Conservation (phyloP, 2,888 invertebrate species). For the Physocephala rufipes region DNA sequence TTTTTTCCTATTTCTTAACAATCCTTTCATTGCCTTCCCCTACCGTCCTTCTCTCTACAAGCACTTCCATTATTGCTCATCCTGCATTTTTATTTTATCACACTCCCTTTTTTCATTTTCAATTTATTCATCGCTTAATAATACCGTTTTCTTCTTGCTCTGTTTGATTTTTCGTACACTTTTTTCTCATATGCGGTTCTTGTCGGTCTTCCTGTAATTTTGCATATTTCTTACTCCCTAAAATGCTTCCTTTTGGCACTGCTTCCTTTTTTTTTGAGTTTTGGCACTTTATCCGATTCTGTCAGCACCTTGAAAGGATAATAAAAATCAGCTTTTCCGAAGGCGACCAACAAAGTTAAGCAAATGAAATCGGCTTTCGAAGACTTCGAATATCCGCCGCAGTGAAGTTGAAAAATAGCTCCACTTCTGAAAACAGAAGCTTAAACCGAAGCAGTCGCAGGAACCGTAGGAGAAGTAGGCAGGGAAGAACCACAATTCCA, state of each 20-base stretch:
- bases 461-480: background rate
- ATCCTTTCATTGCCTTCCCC: background rate
- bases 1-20: background rate
- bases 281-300: background rate
- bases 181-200: background rate
- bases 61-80: no score
- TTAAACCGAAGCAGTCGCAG: no score
- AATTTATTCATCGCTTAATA: background rate
- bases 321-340: constrained; percentile 28
- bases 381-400: constrained; percentile 26
- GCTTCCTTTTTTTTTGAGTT: no score
- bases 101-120: background rate
- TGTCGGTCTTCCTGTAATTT: no score
- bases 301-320: constrained; percentile 25
- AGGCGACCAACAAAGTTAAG: background rate
- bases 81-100: background rate
- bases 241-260: background rate
- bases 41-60: background rate
- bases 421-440: background rate
- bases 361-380: constrained; percentile 28
- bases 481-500: background rate
- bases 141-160: no score
- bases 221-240: background rate
- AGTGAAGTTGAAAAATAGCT: constrained; percentile 11
- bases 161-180: background rate